Evolutionary conservation across 2,888 invertebrate species (phyloP), one percentile per base, ranked within the genome.

Genomic region (Eulithis testata): DNA sequence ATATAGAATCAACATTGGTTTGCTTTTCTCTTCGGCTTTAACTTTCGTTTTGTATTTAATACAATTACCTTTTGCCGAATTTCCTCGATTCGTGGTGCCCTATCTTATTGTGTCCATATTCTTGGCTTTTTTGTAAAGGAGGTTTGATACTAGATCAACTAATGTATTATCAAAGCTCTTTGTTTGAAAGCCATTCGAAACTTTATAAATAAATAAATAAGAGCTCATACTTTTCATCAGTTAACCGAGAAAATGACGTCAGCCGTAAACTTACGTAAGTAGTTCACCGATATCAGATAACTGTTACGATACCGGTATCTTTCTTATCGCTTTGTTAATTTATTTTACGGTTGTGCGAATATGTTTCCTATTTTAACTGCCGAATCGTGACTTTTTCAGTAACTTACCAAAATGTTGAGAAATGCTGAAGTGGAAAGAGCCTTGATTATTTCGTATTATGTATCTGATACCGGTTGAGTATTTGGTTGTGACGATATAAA

Each of bases 281-380:
- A 37, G 37, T 52, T 52, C 31, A 31, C 31, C 3, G 7, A 27
- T 50, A 52, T 21, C 14, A 40, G 40, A 14, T 54, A 53, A 21
- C 40, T 40, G 40, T 54, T 40, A 40, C 40, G 53, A 4, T 54
- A 37, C 4, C 14, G 5, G 14, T 58, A 49, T 49, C 27, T 51
- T 27, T 59, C 5, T 44, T 59, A 51, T 59, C 57, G 14, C 37
- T 8, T 49, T 37, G 37, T 4, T 47, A 37, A n/a, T 31, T 31
- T 31, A 21, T 54, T 56, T 49, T 50, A 50, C 4, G 50, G 37
- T 14, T 36, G 36, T 11, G 36, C 47, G 47, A 47, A 47, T 37
- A 47, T 57, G 47, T 36, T 49, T 37, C 12, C 47, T 57, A 47
- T 36, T 49, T 37, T 50, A 21, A 58, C 21, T 5, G 50, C 0